Percentiles rank a stretch among this genome's conserved stretches.
phyloP scores from a whole-genome alignment of 2,113 vertebrate genomes.

The Antechinus stuartii region DNA sequence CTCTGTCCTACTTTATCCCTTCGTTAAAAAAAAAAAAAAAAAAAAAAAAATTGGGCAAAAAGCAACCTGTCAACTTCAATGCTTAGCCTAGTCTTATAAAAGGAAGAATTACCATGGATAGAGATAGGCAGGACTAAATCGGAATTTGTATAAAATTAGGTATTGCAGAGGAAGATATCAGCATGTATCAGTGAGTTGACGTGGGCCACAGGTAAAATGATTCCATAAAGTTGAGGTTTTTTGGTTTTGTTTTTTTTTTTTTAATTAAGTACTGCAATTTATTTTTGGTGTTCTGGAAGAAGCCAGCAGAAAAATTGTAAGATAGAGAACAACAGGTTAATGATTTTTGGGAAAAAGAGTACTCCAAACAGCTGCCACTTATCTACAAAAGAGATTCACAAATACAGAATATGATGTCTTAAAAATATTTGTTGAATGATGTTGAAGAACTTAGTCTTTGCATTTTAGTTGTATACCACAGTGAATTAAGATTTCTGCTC shows the following conservation, averaged over 20 bases:
- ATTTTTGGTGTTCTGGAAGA: background rate
- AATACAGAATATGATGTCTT: background rate
- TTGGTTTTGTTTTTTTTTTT: background rate
- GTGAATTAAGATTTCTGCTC: background rate
- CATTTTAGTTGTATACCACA: background rate
- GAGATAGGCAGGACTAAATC: background rate
- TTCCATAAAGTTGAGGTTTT: background rate
- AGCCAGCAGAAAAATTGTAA: background rate
- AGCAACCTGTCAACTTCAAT: rapidly evolving
- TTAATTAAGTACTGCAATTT: background rate
- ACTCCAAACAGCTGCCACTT: background rate
- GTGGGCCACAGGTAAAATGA: rapidly evolving
- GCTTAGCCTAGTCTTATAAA: background rate
- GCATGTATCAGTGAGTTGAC: background rate
- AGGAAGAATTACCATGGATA: background rate
- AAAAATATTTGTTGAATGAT: background rate
- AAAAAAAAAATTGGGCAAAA: background rate
- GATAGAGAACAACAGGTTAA: background rate
- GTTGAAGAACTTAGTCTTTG: background rate
- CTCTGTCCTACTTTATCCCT: background rate
- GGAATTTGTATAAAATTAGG: background rate
- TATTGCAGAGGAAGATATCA: background rate
- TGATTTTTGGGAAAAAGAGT: background rate
- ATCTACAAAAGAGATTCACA: background rate
- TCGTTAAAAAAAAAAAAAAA: background rate